Evolutionary conservation across 2,113 vertebrate genomes (phyloP), one percentile per base, ranked within the genome.

Genomic region (Capreolus pygargus): DNA sequence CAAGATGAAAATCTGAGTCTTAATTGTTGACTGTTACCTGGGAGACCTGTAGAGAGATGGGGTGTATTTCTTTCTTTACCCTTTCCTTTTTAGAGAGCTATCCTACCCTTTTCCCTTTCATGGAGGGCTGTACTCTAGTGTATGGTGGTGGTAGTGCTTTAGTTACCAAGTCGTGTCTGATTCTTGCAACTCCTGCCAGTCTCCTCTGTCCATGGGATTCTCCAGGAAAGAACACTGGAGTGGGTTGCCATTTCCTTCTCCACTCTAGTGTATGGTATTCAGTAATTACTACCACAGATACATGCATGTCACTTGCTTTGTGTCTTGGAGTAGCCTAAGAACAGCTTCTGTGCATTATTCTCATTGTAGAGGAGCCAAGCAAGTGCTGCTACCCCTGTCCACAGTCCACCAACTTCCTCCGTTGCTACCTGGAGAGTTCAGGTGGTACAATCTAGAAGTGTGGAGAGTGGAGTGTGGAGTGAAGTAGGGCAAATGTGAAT

Each of bases 161-260:
- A 70, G 19, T 39, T 19, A 74, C 21, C n/a, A 70, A 70, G n/a
- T 74, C n/a, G 12, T 70, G n/a, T 70, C 67, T 70, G 67, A 70
- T 19, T 70, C 67, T 23, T 74, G 17, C 0, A 0, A 74, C 19
- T 3, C 67, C n/a, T 39, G n/a, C n/a, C 19, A 39, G 19, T 74
- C 67, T 70, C 64, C n/a, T 13, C 67, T 70, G 67, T 74, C n/a
- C 67, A 6, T 74, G 19, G 11, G 21, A 74, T 74, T 74, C 36
- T 74, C n/a, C 21, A 74, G 36, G 21, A 39, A 74, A 74, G n/a
- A 74, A 39, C 25, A 39, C 21, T 39, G 5, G 19, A 39, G 10
- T 39, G 36, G 19, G 19, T 74, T 39, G 36, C n/a, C 67, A 74
- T 74, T 39, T 74, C n/a, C 19, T 70, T 70, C n/a, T 39, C 36